Base-by-base conservation (phyloP, 2,797 vertebrate species). In the Chelmon rostratus region DNA sequence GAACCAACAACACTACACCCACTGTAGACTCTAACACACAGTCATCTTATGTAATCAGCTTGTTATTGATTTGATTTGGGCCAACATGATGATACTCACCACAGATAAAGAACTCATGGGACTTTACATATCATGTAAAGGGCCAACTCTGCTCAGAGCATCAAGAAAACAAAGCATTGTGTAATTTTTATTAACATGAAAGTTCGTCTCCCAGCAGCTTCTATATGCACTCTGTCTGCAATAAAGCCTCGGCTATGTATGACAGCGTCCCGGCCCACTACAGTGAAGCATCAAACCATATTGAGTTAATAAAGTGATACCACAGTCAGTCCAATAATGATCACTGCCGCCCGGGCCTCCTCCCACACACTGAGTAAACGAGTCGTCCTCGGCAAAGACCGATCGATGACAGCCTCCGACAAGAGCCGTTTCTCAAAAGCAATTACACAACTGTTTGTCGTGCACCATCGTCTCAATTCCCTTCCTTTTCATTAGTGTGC, bases 381-480 rank as follows among this genome's bases (percentile, higher is more conserved):
- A 86, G 87, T 83, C 38, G 84, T 88, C 87, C 69, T 77, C 77
- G 11, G 82, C 65, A 71, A 54, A 83, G 58, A 84, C 86, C 83
- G 79, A 93, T 94, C 91, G 82, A 94, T 93, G 89, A 82, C 85
- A 85, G 80, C 83, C 81, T 86, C 84, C 40, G 73, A 91, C 88
- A 83, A 80, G 85, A 84, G 79, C 77, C 56, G 50, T 90, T 92
- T 91, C 84, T 91, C 87, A 91, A 89, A 91, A 88, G 87, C 91
- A 95, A 94, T 93, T 93, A 93, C 91, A 92, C 87, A 89, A 86
- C 87, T 86, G 81, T 93, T 92, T 92, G 92, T 90, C 52, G 76
- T 83, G 82, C 69, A n/a, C 68, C 68, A 44, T 82, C 82, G n/a
- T 91, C 84, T 88, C 83, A 68, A 78, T 84, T 87, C 83, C 78